phyloP scores from a whole-genome alignment of 2,888 invertebrate species.

The Oscheius onirici region DNA sequence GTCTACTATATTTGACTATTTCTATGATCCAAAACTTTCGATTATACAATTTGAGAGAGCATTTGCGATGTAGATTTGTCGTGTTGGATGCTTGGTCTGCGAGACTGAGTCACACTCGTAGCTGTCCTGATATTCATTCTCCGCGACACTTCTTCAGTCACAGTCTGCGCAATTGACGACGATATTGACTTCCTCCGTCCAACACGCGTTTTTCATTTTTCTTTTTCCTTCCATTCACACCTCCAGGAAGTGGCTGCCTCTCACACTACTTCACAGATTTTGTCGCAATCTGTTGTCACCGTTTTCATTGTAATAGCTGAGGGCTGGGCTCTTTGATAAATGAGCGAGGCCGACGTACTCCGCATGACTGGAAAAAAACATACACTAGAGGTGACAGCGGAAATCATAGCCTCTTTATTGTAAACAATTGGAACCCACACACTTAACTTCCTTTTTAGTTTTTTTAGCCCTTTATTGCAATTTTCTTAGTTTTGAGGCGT shows the following conservation, averaged over 20 bases:
- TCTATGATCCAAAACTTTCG: too few relatives aligned
- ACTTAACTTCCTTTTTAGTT: not conserved
- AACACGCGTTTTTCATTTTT: not conserved
- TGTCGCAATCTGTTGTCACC: conserved; percentile 32
- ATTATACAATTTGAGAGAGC: too few relatives aligned
- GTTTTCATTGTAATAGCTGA: conserved; percentile 31
- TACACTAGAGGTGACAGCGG: conserved; percentile 24
- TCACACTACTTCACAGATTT: not conserved
- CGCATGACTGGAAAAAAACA: conserved; percentile 33
- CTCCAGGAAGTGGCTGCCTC: not conserved
- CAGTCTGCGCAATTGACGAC: not conserved
- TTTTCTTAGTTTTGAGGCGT: not conserved
- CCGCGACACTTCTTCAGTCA: conserved; percentile 19
- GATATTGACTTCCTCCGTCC: not conserved
- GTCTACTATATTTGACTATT: too few relatives aligned
- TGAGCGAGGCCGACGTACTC: conserved; percentile 31
- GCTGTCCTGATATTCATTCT: conserved; percentile 14
- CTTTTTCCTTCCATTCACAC: not conserved
- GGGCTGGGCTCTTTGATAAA: conserved; percentile 29
- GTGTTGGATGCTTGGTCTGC: conserved; percentile 11
- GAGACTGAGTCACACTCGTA: conserved; percentile 19
- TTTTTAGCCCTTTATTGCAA: not conserved
- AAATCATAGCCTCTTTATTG: conserved; percentile 11
- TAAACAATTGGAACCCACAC: conserved; percentile 3
- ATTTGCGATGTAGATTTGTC: too few relatives aligned